A percentile compares a stretch with the other conserved stretches of the same genome.
phyloP scores from a whole-genome alignment of 35 echinoderm and acorn worm genomes.

The Lytechinus pictus region DNA sequence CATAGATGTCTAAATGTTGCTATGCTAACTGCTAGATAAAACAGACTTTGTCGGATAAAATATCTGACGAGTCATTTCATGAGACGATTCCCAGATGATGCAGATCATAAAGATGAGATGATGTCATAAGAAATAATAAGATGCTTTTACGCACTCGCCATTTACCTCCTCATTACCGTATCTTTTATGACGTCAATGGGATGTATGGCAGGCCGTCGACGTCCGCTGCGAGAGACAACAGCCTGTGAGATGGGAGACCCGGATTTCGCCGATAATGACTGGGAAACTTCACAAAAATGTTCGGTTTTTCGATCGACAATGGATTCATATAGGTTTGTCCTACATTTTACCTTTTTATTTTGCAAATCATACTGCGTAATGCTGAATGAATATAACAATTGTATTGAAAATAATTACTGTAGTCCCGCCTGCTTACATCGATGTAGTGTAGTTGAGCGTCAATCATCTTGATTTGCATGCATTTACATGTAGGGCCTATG shows the following conservation, averaged over 20 bases:
- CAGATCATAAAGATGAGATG: neutral
- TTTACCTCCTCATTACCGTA: neutral
- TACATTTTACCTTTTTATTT: neutral
- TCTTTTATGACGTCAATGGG: neutral
- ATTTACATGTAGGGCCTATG: no score
- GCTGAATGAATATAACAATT: neutral
- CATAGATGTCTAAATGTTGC: no score
- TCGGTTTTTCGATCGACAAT: neutral
- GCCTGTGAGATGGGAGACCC: neutral
- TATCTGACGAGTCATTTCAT: no score
- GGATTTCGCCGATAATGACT: constrained; percentile 17
- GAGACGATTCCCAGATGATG: neutral
- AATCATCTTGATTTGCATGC: no score
- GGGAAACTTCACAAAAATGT: constrained; percentile 38
- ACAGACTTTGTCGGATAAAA: no score
- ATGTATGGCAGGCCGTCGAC: neutral
- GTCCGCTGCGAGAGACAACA: neutral
- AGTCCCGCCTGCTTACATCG: neutral
- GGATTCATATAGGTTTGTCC: constrained; percentile 32
- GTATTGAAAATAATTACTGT: neutral
- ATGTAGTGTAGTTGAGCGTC: neutral
- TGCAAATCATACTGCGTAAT: neutral
- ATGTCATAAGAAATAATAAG: neutral
- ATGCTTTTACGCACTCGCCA: neutral
- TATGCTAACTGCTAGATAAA: no score